These are phyloP conservation scores for Leptodirus hochenwartii DNA, from an alignment of 2,888 invertebrate species.

Conservation along the genomic window DNA sequence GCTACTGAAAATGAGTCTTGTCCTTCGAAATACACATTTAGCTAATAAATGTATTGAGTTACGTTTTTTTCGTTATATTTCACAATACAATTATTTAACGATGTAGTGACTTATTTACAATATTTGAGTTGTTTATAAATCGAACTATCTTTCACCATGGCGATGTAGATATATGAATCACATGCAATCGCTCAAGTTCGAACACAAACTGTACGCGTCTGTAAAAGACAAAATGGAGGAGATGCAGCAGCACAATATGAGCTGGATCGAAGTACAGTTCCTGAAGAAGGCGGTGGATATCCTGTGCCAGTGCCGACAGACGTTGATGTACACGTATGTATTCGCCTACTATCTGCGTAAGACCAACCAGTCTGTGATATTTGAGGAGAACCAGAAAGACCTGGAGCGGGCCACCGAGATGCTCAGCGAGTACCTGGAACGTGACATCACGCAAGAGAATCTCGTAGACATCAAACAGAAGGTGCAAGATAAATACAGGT, in stretches of 20 bases:
- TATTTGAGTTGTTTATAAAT: no score
- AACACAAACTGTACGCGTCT: conserved; percentile 89
- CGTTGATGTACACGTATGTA: conserved; percentile 98
- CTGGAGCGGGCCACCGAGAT: conserved; percentile 97
- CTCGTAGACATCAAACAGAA: conserved; percentile 96
- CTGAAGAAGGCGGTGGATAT: conserved; percentile 95
- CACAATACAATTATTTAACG: no score
- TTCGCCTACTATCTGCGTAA: conserved; percentile 97
- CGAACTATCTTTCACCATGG: no score
- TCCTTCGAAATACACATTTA: no score
- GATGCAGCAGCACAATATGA: conserved; percentile 99
- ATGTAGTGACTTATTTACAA: no score
- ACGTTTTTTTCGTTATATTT: no score
- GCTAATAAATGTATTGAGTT: no score
- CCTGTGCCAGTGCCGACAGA: conserved; percentile 91
- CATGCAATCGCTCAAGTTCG: conserved; percentile 96
- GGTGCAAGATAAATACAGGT: conserved; percentile 96
- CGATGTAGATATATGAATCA: conserved; percentile 99
- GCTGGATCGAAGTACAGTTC: conserved; percentile 99
- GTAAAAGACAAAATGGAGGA: conserved; percentile 99
- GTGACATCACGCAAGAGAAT: conserved; percentile 95
- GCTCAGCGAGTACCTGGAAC: conserved; percentile 91
- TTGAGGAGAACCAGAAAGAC: conserved; percentile 98
- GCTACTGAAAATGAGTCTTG: no score
- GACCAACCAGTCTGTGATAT: conserved; percentile 97